Evolutionary conservation across 1,140 invertebrate species (phyloP).

Genomic region (Heliothis subflexa): DNA sequence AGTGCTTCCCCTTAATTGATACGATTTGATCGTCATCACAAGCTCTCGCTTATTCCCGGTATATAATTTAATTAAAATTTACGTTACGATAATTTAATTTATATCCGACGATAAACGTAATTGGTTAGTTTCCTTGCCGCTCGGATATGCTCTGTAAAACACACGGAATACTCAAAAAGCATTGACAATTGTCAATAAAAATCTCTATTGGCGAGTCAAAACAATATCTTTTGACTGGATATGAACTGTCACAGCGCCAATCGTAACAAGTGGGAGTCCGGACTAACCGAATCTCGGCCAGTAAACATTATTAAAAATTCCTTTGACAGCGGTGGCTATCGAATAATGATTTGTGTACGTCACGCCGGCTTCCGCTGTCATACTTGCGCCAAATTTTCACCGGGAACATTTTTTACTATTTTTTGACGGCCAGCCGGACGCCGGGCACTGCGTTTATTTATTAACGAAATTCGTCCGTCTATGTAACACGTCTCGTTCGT

Average conservation of each 20-base stretch:
- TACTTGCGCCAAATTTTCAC: constrained; percentile 84
- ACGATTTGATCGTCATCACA: constrained; percentile 75
- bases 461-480: constrained; percentile 84
- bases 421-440: constrained; percentile 71
- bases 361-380: constrained; percentile 76
- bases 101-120: constrained; percentile 46
- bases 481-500: constrained; percentile 71
- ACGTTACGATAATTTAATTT: constrained; percentile 63
- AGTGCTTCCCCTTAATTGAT: constrained; percentile 79
- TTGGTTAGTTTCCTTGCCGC: constrained; percentile 34
- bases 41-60: constrained; percentile 59
- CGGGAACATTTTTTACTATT: constrained; percentile 75
- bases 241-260: constrained; percentile 41
- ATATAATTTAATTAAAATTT: constrained; percentile 66
- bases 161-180: constrained; percentile 49
- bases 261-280: constrained; percentile 66
- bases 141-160: not conserved
- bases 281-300: constrained; percentile 72
- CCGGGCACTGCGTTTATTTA: constrained; percentile 83
- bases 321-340: constrained; percentile 80
- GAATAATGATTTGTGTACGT: constrained; percentile 83
- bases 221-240: constrained; percentile 39
- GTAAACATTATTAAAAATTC: constrained; percentile 84
- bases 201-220: constrained; percentile 21
- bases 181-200: constrained; percentile 53